These are phyloP conservation scores for Gymnoscopelus braueri DNA, from an alignment of 2,797 vertebrate genomes.

Conservation along the genomic window DNA sequence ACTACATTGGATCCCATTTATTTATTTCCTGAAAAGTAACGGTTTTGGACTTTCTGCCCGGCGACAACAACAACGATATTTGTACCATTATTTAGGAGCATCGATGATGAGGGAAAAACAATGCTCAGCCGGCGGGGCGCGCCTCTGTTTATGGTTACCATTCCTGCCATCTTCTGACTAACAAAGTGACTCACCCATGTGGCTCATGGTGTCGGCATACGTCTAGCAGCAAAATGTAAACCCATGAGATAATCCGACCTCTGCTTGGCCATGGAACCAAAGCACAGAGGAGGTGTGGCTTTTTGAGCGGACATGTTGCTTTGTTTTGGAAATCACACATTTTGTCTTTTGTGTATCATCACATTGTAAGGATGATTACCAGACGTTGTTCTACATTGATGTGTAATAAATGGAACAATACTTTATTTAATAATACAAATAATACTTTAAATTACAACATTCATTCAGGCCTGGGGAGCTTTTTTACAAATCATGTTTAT, in stretches of 20 bases:
- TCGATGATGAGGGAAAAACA: conserved; percentile 44
- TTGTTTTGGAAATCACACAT: conserved; percentile 55
- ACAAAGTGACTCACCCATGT: conserved; percentile 64
- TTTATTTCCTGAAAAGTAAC: no score
- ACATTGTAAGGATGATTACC: background rate
- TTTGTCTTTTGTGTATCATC: conserved; percentile 46
- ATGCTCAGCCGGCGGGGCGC: conserved; percentile 36
- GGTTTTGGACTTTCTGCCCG: no score
- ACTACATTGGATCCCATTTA: no score
- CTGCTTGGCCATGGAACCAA: conserved; percentile 47
- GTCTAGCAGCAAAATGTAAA: conserved; percentile 60
- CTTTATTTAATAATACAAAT: no score
- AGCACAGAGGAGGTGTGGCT: conserved; percentile 35
- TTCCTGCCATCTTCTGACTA: conserved; percentile 54
- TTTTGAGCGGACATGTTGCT: conserved; percentile 39
- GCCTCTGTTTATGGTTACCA: conserved; percentile 71
- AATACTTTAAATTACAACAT: no score
- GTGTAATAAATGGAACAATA: background rate
- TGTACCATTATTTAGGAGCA: conserved; percentile 40
- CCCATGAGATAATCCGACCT: conserved; percentile 60
- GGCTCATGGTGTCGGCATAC: conserved; percentile 42
- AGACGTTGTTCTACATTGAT: background rate
- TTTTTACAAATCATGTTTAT: no score
- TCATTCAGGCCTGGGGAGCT: no score
- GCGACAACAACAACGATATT: background rate